phyloP scores from a whole-genome alignment of 2,113 vertebrate species.

The Microtus ochrogaster region DNA sequence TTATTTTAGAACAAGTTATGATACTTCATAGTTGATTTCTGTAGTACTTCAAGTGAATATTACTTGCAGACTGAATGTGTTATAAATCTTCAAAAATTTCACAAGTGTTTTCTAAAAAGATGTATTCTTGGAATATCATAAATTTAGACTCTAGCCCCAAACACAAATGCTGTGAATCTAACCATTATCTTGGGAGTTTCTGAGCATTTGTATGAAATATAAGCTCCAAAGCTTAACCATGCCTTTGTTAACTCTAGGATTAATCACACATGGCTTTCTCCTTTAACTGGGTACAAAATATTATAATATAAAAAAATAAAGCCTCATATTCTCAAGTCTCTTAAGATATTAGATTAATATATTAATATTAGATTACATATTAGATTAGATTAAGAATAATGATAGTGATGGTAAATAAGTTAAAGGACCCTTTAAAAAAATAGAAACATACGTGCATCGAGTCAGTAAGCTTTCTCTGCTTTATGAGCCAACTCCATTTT shows the following conservation, averaged over 20 bases:
- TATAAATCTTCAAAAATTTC: slow-evolving; percentile 63
- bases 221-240: slow-evolving; percentile 17
- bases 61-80: slow-evolving; percentile 41
- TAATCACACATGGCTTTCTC: slow-evolving; percentile 48
- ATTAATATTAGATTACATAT: no score
- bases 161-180: slow-evolving; percentile 56
- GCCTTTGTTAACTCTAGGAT: neutral
- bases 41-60: slow-evolving; percentile 2
- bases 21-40: slow-evolving; percentile 72
- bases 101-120: slow-evolving; percentile 41
- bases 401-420: neutral
- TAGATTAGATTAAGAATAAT: neutral
- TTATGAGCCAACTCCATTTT: neutral
- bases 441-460: no score
- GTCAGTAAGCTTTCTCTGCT: neutral
- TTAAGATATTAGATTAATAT: neutral
- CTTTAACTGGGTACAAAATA: slow-evolving; percentile 19
- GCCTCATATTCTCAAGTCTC: neutral
- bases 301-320: neutral
- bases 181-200: slow-evolving; percentile 55
- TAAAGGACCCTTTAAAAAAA: neutral
- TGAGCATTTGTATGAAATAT: slow-evolving; percentile 57
- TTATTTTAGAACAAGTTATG: slow-evolving; percentile 66
- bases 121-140: slow-evolving; percentile 30
- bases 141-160: slow-evolving; percentile 54